Percentiles rank a stretch among this genome's conserved stretches.
Evolutionary conservation across 1,140 invertebrate genomes (phyloP).

Genomic region (Drosophila ambigua): DNA sequence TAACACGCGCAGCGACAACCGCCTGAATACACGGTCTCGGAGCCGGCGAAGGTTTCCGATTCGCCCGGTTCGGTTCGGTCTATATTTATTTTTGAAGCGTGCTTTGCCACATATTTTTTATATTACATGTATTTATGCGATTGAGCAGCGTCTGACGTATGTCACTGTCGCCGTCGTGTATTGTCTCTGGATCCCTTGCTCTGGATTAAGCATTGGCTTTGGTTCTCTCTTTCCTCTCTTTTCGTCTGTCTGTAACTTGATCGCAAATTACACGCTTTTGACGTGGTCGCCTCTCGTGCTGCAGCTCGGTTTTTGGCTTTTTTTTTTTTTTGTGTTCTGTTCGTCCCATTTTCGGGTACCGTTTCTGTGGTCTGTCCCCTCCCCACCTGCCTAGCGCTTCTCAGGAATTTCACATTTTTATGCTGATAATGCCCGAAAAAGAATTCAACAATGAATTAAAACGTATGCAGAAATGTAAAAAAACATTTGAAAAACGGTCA

Average conservation of each 20-base stretch:
- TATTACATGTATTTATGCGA: conserved; percentile 20
- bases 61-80: conserved; percentile 5
- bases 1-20: conserved; percentile 72
- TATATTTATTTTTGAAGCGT: conserved; percentile 17
- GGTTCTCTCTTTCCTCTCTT: conserved; percentile 1
- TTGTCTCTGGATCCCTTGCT: no score
- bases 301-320: conserved; percentile 13
- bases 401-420: conserved; percentile 11
- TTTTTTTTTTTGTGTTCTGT: conserved; percentile 5
- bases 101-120: conserved; percentile 9
- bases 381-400: neutral
- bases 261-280: conserved; percentile 48
- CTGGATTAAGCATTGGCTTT: no score
- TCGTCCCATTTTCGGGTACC: neutral
- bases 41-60: conserved; percentile 5
- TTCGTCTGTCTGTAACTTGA: conserved; percentile 49
- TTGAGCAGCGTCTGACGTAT: conserved; percentile 20
- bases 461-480: conserved; percentile 32
- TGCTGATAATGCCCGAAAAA: conserved; percentile 38
- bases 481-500: conserved; percentile 13
- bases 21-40: neutral
- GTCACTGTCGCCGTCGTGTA: no score
- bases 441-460: conserved; percentile 19
- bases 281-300: conserved; percentile 8
- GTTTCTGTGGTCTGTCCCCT: neutral